These are phyloP conservation scores for Drosophila rubida DNA, from an alignment of 2,888 invertebrate species.

Conservation along the genomic window DNA sequence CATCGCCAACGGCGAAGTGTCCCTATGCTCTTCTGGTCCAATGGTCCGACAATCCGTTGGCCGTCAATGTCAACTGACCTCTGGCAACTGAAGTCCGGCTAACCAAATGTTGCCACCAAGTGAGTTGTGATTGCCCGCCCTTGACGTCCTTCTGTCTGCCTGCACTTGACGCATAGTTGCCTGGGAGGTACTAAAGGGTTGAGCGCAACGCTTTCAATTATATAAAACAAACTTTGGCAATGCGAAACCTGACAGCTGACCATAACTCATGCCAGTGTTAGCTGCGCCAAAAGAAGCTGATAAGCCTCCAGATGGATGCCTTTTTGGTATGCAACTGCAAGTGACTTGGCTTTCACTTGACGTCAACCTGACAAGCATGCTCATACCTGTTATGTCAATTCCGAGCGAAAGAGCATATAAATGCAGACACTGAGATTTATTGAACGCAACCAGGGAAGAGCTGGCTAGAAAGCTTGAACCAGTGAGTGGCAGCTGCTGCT, in stretches of 20 bases:
- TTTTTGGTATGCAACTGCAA: slow-evolving; percentile 2
- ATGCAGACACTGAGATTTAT: slow-evolving; percentile 3
- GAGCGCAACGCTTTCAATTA: slow-evolving; percentile 52
- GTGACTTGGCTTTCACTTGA: background rate
- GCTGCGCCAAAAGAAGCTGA: background rate
- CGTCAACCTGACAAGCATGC: background rate
- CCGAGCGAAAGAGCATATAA: slow-evolving; percentile 8
- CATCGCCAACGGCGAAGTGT: slow-evolving; percentile 2
- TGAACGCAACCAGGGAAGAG: background rate
- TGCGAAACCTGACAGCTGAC: slow-evolving; percentile 50
- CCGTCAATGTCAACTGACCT: slow-evolving; percentile 24
- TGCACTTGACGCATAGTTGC: background rate
- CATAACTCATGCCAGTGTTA: slow-evolving; percentile 5
- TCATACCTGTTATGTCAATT: background rate
- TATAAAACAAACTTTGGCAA: slow-evolving; percentile 41
- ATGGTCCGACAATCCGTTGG: background rate
- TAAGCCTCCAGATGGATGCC: slow-evolving; percentile 1
- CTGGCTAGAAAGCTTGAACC: background rate
- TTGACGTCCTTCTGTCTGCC: background rate
- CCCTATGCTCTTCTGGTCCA: background rate
- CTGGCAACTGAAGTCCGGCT: slow-evolving; percentile 1
- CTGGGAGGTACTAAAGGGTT: background rate
- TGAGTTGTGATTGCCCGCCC: background rate
- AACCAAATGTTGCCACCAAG: slow-evolving; percentile 14
- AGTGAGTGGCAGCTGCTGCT: background rate